Percentiles rank a stretch among this genome's conserved stretches.
Conservation (phyloP, 2,113 vertebrate genomes). For the Empidonax traillii region DNA sequence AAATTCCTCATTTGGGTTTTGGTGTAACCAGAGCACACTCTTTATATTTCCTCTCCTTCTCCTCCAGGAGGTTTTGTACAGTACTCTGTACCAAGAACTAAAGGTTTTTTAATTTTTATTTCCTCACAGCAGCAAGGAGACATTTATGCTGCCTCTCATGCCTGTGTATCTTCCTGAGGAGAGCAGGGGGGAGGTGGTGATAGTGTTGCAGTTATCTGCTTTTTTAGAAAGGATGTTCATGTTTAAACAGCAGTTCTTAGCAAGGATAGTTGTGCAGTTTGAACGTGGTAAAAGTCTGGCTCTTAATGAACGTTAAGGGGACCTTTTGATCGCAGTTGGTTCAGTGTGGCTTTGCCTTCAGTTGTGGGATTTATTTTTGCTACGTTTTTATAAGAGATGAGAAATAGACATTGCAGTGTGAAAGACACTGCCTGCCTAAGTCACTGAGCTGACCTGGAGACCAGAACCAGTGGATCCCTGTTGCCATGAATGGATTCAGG, state of each 20-base stretch:
- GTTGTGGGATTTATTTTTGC: background rate
- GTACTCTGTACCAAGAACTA: background rate
- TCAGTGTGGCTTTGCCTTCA: background rate
- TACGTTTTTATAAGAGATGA: background rate
- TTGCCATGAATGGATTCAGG: background rate
- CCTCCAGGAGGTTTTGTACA: background rate
- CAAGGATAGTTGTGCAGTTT: background rate
- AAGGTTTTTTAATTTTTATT: background rate
- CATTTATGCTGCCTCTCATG: background rate
- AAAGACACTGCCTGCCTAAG: background rate
- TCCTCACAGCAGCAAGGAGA: background rate
- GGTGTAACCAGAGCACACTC: background rate
- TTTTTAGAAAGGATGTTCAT: background rate
- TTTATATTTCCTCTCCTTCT: background rate
- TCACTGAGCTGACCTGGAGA: background rate
- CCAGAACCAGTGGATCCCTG: background rate
- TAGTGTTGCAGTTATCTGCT: background rate
- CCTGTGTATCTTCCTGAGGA: background rate
- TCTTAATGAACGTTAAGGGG: background rate
- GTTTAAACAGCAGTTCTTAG: background rate
- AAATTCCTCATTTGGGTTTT: background rate
- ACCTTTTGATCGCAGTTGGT: background rate
- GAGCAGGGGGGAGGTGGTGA: background rate
- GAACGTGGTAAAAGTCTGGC: background rate
- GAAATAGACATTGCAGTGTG: background rate